Base-by-base conservation (phyloP, 2,797 vertebrate species). In the Enteromius mattozi region DNA sequence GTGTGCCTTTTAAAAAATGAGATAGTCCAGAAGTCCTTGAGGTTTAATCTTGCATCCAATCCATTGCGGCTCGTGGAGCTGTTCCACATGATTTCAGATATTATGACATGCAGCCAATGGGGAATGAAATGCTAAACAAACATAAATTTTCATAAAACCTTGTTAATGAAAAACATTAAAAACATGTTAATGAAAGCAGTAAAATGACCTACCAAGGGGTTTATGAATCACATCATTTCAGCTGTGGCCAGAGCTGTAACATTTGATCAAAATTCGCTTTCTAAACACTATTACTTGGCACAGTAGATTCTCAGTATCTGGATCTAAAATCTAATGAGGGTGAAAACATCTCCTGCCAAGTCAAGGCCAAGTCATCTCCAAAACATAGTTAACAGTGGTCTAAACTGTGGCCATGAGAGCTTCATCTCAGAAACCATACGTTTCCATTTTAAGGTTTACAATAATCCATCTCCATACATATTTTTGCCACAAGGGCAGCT, bases 121-220 rank as follows among this genome's bases (percentile, higher is more conserved):
- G 82, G 42, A 84, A 78, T 84, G 65, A 81, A 78, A 83, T 47
- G 40, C 76, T 68, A 82, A 81, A 78, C 77, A 78, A 78, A 80
- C 49, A 82, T 81, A 65, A 8, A 42, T 71, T 71, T 42, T 72
- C 35, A 83, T 65, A 78, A 77, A 75, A 66, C 45, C 59, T 51
- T 27, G 27, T 27, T 27, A 27, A 27, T 27, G 27, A 27, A 27
- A 27, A 27, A 27, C 27, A 27, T 27, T 27, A 27, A 27, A 27
- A 27, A 27, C 72, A 56, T 81, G 80, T 78, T 83, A 85, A 86
- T 85, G 82, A 86, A 84, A 68, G 80, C 75, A 78, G 82, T 85
- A 83, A 85, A 87, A 77, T 76, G 69, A 42, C 37, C 70, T 66
- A 85, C 45, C 75, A 54, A 63, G 30, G 72, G 49, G 47, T 88